Evolutionary conservation across 2,888 invertebrate genomes (phyloP).

Genomic region (Tetanocera ferruginea): DNA sequence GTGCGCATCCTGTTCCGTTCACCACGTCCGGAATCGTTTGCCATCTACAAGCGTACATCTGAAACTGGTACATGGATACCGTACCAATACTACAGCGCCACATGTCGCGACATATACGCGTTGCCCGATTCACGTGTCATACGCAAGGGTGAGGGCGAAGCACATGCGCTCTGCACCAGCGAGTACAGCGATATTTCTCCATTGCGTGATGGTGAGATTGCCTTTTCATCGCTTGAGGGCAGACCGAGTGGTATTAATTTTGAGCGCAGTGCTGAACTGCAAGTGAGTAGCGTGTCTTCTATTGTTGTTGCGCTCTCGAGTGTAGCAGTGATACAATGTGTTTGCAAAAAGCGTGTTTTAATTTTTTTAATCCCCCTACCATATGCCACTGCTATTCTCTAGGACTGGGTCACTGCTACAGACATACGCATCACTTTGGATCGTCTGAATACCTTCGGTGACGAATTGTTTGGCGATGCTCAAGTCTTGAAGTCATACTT

Average conservation of each 20-base stretch:
- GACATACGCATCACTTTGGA: conserved; percentile 92
- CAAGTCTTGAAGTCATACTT: conserved; percentile 96
- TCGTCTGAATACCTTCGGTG: conserved; percentile 97
- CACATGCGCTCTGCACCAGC: conserved; percentile 95
- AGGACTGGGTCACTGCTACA: conserved; percentile 98
- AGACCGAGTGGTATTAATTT: conserved; percentile 93
- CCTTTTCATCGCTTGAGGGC: conserved; percentile 95
- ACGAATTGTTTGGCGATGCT: conserved; percentile 93
- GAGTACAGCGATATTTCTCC: conserved; percentile 99
- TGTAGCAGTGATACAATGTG: neutral
- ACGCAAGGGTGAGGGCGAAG: conserved; percentile 84
- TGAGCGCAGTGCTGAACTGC: conserved; percentile 89
- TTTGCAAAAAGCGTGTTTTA: conserved; percentile 11
- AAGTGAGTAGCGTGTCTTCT: conserved; percentile 75
- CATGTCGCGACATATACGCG: conserved; percentile 92
- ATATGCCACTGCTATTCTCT: no score
- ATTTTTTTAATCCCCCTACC: neutral
- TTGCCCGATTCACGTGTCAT: conserved; percentile 82
- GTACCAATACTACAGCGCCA: conserved; percentile 92
- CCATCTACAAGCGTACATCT: conserved; percentile 88
- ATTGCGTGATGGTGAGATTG: conserved; percentile 92
- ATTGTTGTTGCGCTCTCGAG: neutral
- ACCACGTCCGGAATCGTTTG: conserved; percentile 97
- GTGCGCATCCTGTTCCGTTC: conserved; percentile 94
- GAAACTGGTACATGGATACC: conserved; percentile 88